Evolutionary conservation across 2,888 invertebrate species (phyloP).

Genomic region (Danaus chrysippus): DNA sequence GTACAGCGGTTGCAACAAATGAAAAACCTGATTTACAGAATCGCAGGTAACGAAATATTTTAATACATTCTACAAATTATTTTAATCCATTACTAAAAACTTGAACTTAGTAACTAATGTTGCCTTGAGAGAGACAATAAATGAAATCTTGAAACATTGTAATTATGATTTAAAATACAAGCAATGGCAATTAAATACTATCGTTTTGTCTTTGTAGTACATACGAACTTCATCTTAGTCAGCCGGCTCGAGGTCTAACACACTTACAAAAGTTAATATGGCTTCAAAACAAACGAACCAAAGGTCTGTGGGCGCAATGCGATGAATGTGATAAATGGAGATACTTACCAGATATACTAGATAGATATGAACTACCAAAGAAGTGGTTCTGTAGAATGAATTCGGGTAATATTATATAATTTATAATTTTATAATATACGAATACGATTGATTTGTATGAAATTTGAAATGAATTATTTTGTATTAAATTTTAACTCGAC

Average conservation of each 20-base stretch:
- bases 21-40: conserved; percentile 45
- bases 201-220: conserved; percentile 31
- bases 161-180: too few species aligned
- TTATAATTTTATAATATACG: not conserved
- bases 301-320: conserved; percentile 81
- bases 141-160: too few species aligned
- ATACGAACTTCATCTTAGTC: conserved; percentile 54
- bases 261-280: conserved; percentile 60
- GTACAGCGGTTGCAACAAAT: conserved; percentile 43
- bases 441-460: too few species aligned
- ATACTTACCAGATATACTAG: conserved; percentile 72
- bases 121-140: too few species aligned
- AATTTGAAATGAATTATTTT: too few species aligned
- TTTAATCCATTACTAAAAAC: too few species aligned
- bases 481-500: too few species aligned
- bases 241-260: conserved; percentile 46
- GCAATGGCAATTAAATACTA: too few species aligned
- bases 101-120: too few species aligned
- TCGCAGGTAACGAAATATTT: conserved; percentile 40
- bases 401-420: conserved; percentile 55
- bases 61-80: not conserved
- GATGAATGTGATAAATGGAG: conserved; percentile 80
- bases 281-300: conserved; percentile 70
- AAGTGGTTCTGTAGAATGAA: conserved; percentile 83
- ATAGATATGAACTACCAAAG: conserved; percentile 78